Percentiles rank a stretch among this genome's conserved stretches.
phyloP scores from a whole-genome alignment of 2,888 invertebrate genomes.

The Marronus borbonicus region DNA sequence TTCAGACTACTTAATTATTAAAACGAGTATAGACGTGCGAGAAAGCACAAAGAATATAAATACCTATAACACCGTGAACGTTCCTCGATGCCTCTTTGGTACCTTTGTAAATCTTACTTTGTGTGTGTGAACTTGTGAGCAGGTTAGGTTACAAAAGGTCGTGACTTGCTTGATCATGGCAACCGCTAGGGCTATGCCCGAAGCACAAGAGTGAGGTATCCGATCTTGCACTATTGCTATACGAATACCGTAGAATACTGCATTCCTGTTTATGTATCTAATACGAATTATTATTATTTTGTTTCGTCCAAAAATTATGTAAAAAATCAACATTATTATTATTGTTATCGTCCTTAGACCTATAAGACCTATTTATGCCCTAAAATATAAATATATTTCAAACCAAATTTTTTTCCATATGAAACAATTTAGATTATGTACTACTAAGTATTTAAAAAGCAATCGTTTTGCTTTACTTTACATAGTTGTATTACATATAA shows the following conservation, averaged over 20 bases:
- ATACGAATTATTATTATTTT: no score
- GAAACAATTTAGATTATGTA: no score
- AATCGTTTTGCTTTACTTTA: no score
- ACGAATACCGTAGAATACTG: slow-evolving; percentile 6
- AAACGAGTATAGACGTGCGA: not conserved
- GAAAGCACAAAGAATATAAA: not conserved
- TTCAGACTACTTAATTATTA: not conserved
- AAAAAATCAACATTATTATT: no score
- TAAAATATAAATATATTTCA: no score
- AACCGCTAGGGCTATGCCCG: slow-evolving; percentile 57
- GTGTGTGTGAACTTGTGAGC: slow-evolving; percentile 58
- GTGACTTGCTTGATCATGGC: slow-evolving; percentile 62
- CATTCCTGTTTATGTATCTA: not conserved
- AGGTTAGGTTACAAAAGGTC: slow-evolving; percentile 63
- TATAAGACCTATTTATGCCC: no score
- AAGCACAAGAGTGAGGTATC: slow-evolving; percentile 51
- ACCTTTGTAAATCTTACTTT: slow-evolving; percentile 53
- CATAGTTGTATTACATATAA: no score
- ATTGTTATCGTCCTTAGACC: no score
- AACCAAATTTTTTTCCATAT: no score
- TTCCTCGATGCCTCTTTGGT: slow-evolving; percentile 34
- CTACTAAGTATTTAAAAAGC: no score
- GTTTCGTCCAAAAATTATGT: no score
- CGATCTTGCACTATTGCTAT: slow-evolving; percentile 39
- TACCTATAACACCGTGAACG: not conserved